A percentile compares a stretch with the other conserved stretches of the same genome.
phyloP scores from a whole-genome alignment of 2,888 invertebrate genomes.

The Tiliacea citrago region DNA sequence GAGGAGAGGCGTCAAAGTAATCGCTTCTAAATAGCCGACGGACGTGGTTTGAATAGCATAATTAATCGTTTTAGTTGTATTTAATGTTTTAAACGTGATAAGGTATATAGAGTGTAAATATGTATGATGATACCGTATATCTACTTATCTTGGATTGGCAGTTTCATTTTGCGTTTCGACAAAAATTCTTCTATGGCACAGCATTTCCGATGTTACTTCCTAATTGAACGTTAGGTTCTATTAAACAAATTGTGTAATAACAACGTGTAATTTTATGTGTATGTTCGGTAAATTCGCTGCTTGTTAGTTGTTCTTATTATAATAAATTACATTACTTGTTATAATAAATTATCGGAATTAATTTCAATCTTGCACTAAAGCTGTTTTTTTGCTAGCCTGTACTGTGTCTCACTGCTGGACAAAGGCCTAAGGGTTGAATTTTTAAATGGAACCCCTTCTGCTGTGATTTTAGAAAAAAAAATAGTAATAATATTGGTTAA shows the following conservation, averaged over 20 bases:
- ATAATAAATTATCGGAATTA: too few species aligned
- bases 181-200: not conserved
- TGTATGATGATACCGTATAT: not conserved
- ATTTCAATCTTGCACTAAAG: not conserved
- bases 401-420: too few species aligned
- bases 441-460: not conserved
- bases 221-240: not conserved
- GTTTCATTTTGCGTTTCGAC: not conserved
- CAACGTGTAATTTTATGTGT: too few species aligned
- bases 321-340: too few species aligned
- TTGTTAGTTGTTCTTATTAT: too few species aligned
- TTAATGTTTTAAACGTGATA: conserved; percentile 25
- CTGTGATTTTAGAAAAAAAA: not conserved
- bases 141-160: too few species aligned
- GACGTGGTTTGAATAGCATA: conserved; percentile 55
- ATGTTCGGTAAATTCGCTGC: too few species aligned
- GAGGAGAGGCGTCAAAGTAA: conserved; percentile 56
- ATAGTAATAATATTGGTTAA: too few species aligned
- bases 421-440: not conserved
- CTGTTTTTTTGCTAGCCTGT: too few species aligned
- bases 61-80: conserved; percentile 30
- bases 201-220: not conserved
- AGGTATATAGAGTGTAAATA: not conserved
- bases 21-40: conserved; percentile 47
- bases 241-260: not conserved